Evolutionary conservation across 2,888 invertebrate species (phyloP).

Genomic region (Pocota personata): DNA sequence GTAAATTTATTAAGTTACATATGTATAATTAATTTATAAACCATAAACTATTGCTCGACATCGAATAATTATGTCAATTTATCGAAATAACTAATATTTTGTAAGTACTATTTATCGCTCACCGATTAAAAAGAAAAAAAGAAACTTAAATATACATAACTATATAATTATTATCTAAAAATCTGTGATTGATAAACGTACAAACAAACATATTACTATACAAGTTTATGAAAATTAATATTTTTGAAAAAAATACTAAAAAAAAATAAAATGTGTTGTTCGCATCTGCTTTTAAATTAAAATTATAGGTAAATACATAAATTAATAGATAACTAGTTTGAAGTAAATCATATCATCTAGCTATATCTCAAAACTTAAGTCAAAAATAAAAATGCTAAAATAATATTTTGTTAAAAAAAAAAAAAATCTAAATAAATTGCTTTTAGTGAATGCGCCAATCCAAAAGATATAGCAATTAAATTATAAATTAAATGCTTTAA

Average conservation of each 20-base stretch:
- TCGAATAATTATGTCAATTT: conserved; percentile 38
- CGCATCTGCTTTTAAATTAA: conserved; percentile 25
- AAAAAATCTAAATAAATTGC: conserved; percentile 33
- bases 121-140: conserved; percentile 56
- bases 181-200: conserved; percentile 73
- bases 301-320: background rate
- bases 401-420: conserved; percentile 1
- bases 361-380: background rate
- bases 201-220: conserved; percentile 63
- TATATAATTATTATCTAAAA: conserved; percentile 50
- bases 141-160: conserved; percentile 22
- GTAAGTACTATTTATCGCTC: conserved; percentile 70
- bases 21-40: too few species aligned
- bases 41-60: background rate
- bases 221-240: conserved; percentile 62
- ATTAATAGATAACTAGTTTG: conserved; percentile 11
- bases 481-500: conserved; percentile 51
- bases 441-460: conserved; percentile 43
- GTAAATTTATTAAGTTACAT: too few species aligned
- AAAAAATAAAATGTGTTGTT: conserved; percentile 18
- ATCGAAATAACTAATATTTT: conserved; percentile 32
- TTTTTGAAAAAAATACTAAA: conserved; percentile 51
- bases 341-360: conserved; percentile 44
- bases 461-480: background rate
- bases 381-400: background rate